Evolutionary conservation across 2,797 vertebrate species (phyloP).

Genomic region (Sebastes hopkinsi): DNA sequence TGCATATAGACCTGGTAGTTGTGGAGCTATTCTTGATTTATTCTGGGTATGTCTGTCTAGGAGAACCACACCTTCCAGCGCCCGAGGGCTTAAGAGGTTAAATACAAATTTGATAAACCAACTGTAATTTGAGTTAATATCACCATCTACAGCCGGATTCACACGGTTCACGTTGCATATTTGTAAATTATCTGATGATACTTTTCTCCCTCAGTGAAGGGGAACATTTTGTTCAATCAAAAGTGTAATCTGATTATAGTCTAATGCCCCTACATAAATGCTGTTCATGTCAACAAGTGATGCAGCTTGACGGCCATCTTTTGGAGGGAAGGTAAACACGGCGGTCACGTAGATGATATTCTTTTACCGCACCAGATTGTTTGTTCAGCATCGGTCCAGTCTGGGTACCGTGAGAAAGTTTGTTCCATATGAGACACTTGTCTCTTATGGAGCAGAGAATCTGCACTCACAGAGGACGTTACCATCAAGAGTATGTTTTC

Average conservation of each 20-base stretch:
- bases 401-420: constrained; percentile 66
- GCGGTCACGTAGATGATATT: constrained; percentile 54
- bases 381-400: constrained; percentile 58
- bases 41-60: too few relatives aligned
- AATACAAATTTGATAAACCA: neutral
- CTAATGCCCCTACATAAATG: neutral
- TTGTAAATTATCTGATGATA: neutral
- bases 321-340: constrained; percentile 37
- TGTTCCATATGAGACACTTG: neutral
- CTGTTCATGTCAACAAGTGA: neutral
- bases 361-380: constrained; percentile 70
- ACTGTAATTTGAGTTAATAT: neutral
- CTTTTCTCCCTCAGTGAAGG: neutral
- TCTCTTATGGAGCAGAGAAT: neutral
- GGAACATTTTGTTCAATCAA: neutral
- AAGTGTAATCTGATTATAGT: neutral
- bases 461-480: neutral
- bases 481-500: neutral
- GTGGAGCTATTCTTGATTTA: too few relatives aligned
- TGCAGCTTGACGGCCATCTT: constrained; percentile 5
- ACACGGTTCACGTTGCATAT: neutral
- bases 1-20: too few relatives aligned
- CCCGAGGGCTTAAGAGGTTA: too few relatives aligned
- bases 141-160: neutral
- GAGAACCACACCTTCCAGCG: too few relatives aligned